Evolutionary conservation across 2,113 vertebrate genomes (phyloP), one percentile per base, ranked within the genome.

Genomic region (Grallaria varia): DNA sequence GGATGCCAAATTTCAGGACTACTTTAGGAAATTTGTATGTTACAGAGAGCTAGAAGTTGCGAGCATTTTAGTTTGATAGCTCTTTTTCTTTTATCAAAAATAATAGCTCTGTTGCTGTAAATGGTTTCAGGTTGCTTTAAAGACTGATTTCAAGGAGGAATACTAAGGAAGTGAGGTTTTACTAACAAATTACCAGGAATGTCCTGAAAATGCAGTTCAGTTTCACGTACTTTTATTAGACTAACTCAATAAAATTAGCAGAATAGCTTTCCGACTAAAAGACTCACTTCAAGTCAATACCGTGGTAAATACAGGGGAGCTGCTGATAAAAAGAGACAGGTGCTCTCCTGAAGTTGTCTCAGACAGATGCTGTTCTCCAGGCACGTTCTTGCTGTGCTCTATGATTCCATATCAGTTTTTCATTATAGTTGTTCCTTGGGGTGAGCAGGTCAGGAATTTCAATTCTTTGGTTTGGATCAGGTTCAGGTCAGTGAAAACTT

Each of bases 401-500:
- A 56, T 62, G 69, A 79, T 89, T 85, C 39, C 0, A 1, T 92
- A 90, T 89, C 91, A 93, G 96, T 87, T 96, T 95, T 97, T 96
- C 87, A 95, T 97, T 96, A 96, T 62, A 47, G 75, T 22, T 89
- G 55, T 72, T 91, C 71, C 68, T 84, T 39, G 74, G 90, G 95
- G 95, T 96, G 89, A 96, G 12, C 55, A 87, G 97, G 96, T 96
- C 93, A 97, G 90, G 90, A 93, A 94, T 96, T 97, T 92, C 93
- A 94, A 10, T 96, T 73, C 84, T 95, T 96, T 94, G 87, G 93
- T 92, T 90, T 96, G 96, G 96, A 96, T 97, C 92, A 95, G 93
- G 95, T 96, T 97, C 87, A 96, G 97, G 93, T 96, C 97, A 97
- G 52, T 15, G 28, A 83, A 96, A 95, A 95, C 87, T 97, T 86